phyloP scores from a whole-genome alignment of 2,888 invertebrate species.

The Megalurothrips usitatus region DNA sequence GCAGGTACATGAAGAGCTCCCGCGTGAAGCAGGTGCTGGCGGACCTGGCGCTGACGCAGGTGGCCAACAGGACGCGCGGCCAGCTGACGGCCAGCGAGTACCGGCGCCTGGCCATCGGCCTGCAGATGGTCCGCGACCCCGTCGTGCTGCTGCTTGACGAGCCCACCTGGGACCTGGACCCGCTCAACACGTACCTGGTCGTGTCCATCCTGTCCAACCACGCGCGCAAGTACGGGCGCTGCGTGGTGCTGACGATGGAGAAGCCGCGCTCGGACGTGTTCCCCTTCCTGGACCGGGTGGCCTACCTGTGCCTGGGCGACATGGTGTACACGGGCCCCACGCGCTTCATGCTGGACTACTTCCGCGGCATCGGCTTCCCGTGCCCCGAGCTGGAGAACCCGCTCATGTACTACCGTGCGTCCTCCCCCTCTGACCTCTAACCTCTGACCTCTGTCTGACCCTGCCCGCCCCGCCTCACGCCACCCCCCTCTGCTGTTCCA shows the following conservation, averaged over 20 bases:
- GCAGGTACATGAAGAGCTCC: slow-evolving; percentile 68
- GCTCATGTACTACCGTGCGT: slow-evolving; percentile 93
- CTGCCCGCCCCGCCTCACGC: background rate
- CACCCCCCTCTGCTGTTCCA: slow-evolving; percentile 45
- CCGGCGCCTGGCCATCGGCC: slow-evolving; percentile 81
- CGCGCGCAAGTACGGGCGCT: slow-evolving; percentile 76
- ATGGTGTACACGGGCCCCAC: slow-evolving; percentile 90
- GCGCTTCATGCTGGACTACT: slow-evolving; percentile 88
- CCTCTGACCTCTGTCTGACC: background rate
- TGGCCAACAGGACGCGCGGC: slow-evolving; percentile 76
- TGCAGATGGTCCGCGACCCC: slow-evolving; percentile 90
- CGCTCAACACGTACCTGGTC: slow-evolving; percentile 89
- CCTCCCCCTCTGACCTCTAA: background rate
- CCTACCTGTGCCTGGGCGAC: slow-evolving; percentile 85
- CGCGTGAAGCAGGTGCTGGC: slow-evolving; percentile 90
- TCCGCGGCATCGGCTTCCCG: slow-evolving; percentile 91
- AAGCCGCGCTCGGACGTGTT: slow-evolving; percentile 89
- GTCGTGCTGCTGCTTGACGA: slow-evolving; percentile 86
- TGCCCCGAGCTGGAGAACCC: slow-evolving; percentile 97
- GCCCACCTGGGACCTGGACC: slow-evolving; percentile 91
- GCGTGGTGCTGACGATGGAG: slow-evolving; percentile 86
- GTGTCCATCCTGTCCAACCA: slow-evolving; percentile 87
- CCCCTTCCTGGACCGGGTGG: slow-evolving; percentile 87
- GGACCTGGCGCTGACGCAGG: slow-evolving; percentile 88
- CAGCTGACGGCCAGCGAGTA: slow-evolving; percentile 85